These are phyloP conservation scores for Scatophagus argus DNA, from an alignment of 2,113 vertebrate genomes.

Conservation along the genomic window DNA sequence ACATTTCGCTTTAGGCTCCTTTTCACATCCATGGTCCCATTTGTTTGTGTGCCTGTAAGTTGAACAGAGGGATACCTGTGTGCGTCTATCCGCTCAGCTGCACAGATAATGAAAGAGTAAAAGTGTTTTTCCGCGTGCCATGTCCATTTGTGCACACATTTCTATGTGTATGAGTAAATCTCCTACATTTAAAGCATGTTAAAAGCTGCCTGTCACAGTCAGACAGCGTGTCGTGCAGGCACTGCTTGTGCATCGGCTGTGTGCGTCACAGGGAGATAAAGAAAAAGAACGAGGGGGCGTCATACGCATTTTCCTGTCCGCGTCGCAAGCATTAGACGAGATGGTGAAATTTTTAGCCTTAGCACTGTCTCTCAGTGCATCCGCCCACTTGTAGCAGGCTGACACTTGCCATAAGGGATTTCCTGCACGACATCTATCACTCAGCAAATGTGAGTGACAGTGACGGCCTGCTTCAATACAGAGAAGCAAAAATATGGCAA, in stretches of 20 bases:
- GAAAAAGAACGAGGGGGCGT: conserved; percentile 75
- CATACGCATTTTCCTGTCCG: conserved; percentile 79
- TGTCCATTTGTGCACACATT: background rate
- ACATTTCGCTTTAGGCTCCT: conserved; percentile 36
- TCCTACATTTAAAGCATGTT: conserved; percentile 35
- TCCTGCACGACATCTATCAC: conserved; percentile 70
- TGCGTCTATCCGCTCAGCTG: conserved; percentile 6
- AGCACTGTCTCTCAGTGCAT: conserved; percentile 61
- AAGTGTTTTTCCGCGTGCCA: conserved; percentile 4
- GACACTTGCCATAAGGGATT: conserved; percentile 75
- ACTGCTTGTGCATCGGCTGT: conserved; percentile 74
- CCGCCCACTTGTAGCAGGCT: conserved; percentile 72
- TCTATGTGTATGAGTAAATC: conserved; percentile 18
- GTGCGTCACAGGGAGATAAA: conserved; percentile 83
- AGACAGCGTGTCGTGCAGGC: conserved; percentile 77
- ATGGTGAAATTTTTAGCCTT: conserved; percentile 78
- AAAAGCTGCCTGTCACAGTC: conserved; percentile 77
- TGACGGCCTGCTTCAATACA: conserved; percentile 37
- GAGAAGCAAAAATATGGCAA: conserved; percentile 9
- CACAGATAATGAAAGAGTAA: background rate
- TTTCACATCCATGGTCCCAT: conserved; percentile 34
- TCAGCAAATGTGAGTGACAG: conserved; percentile 60
- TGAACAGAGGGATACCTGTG: background rate
- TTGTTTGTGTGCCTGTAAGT: conserved; percentile 1
- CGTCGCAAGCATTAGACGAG: conserved; percentile 69